Percentiles rank a stretch among this genome's conserved stretches.
These are phyloP conservation scores for Spialia ferax DNA, from an alignment of 2,888 invertebrate genomes.

Conservation along the genomic window DNA sequence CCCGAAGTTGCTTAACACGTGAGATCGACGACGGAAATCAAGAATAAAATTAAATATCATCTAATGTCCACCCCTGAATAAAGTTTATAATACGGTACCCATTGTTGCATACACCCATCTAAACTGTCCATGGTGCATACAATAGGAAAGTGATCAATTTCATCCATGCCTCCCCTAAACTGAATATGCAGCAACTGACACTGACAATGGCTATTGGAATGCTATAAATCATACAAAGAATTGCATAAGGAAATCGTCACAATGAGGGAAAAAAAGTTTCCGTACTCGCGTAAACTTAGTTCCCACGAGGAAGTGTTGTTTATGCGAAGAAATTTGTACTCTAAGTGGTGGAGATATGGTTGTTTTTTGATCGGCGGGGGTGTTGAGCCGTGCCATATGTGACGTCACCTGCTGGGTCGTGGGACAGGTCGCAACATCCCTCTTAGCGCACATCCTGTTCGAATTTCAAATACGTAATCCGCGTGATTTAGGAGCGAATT, in stretches of 20 bases:
- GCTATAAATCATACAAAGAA: constrained; percentile 60
- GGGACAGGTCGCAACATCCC: constrained; percentile 82
- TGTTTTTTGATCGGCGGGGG: constrained; percentile 29
- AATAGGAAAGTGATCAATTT: constrained; percentile 26
- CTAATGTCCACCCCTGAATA: constrained; percentile 5
- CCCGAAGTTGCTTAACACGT: too few species aligned
- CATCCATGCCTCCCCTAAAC: constrained; percentile 24
- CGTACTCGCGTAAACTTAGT: constrained; percentile 72
- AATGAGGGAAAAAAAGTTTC: constrained; percentile 68
- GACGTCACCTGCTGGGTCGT: constrained; percentile 80
- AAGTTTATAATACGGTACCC: background rate
- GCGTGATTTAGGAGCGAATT: constrained; percentile 61
- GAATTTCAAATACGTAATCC: constrained; percentile 66
- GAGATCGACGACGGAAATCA: too few species aligned
- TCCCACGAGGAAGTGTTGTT: constrained; percentile 68
- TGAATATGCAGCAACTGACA: constrained; percentile 42
- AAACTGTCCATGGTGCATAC: constrained; percentile 8
- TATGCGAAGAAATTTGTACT: constrained; percentile 25
- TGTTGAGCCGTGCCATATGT: constrained; percentile 52
- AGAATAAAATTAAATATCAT: background rate
- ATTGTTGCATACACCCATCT: constrained; percentile 14
- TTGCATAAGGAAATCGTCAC: constrained; percentile 62
- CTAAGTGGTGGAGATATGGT: constrained; percentile 39
- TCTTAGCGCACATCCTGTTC: constrained; percentile 74
- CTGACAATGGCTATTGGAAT: constrained; percentile 41